Evolutionary conservation across 2,888 invertebrate species (phyloP).

Genomic region (Stegophylla sp.): DNA sequence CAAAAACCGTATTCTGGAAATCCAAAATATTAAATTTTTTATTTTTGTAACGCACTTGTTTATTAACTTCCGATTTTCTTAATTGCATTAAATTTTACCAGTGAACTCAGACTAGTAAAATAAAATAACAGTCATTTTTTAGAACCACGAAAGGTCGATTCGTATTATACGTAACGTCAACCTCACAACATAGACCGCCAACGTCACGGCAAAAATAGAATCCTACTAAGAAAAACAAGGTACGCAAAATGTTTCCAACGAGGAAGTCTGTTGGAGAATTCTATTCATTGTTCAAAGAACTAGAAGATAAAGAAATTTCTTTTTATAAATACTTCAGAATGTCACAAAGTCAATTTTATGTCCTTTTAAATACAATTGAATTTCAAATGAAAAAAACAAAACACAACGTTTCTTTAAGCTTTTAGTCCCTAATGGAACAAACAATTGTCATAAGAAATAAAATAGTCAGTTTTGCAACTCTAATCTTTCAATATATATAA

Average conservation of each 20-base stretch:
- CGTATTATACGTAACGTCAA: neutral
- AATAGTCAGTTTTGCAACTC: neutral
- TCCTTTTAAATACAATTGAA: neutral
- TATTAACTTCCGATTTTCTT: too few species aligned
- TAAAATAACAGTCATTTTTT: too few species aligned
- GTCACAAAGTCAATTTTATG: neutral
- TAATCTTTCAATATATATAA: too few species aligned
- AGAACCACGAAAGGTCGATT: conserved; percentile 2
- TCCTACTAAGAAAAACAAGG: neutral
- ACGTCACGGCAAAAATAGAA: conserved; percentile 2
- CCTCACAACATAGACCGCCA: too few species aligned
- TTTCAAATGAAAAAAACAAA: neutral
- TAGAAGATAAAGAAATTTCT: conserved; percentile 23
- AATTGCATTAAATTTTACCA: too few species aligned
- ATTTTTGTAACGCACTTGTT: too few species aligned
- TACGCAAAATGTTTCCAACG: conserved; percentile 19
- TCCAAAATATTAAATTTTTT: too few species aligned
- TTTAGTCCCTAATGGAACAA: neutral
- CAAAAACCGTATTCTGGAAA: too few species aligned
- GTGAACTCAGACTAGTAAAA: too few species aligned
- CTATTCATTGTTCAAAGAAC: conserved; percentile 20
- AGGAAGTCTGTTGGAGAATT: conserved; percentile 61
- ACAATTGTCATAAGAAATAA: conserved; percentile 9
- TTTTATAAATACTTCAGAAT: conserved; percentile 20
- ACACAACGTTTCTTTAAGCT: neutral